Evolutionary conservation across 1,140 invertebrate genomes (phyloP), one percentile per base, ranked within the genome.

Genomic region (Lucilia sericata): DNA sequence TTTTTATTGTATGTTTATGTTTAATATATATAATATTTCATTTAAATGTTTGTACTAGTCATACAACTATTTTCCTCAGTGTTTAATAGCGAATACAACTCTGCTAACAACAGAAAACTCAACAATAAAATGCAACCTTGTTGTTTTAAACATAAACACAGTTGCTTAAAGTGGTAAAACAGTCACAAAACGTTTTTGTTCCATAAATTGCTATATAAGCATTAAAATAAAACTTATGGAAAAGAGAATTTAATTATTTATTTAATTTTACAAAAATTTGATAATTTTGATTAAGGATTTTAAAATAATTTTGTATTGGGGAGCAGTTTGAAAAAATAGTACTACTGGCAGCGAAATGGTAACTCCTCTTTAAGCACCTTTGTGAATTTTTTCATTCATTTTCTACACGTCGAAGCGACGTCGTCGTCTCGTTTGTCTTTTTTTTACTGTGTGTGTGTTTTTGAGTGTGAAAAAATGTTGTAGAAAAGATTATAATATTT

Each of bases 401-500:
- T 70, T 70, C 65, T 70, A 70, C 65, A 70, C 65, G 65, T 70
- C 65, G 65, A 21, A 70, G 17, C 9, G 42, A 42, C 42, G 42
- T 42, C 42, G 42, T 42, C 42, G 42, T 42, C 42, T 42, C 42
- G 42, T 42, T 42, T 8, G 7, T 42, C 10, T 60, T 60, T 60
- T 60, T 30, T 30, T 30, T 30, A 30, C 3, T 30, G 25, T 30
- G 25, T 30, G 25, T 60, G n/a, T n/a, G 55, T 60, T 12, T n/a
- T 12, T 60, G 13, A 14, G 55, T 60, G 65, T 70, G 65, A 70
- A 70, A 60, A 60, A 60, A 60, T 60, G 55, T 60, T 60, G 55
- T 60, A 60, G 55, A 60, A 60, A 60, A 60, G 55, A 60, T 60
- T 60, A 60, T 30, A 30, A 30, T 30, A 30, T 30, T 30, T 60